phyloP scores from a whole-genome alignment of 1,140 invertebrate species.

The Gyrodactylus bullatarudis region DNA sequence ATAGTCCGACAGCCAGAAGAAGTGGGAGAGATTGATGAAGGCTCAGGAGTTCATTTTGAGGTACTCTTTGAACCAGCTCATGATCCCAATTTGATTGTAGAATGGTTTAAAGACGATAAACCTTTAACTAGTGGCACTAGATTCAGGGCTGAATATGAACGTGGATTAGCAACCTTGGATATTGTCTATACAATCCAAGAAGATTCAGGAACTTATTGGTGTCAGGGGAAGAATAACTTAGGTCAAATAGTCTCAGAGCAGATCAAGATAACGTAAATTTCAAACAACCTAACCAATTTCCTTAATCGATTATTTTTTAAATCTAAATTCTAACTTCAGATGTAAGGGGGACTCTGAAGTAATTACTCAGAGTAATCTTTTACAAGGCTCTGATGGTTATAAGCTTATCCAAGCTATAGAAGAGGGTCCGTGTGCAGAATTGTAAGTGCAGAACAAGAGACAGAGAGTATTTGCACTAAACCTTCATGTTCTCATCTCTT shows the following conservation, averaged over 20 bases:
- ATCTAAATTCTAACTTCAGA: not conserved
- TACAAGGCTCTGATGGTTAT: not conserved
- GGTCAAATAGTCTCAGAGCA: conserved; percentile 4
- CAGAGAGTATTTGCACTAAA: no score
- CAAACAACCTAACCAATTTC: not conserved
- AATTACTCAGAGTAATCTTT: not conserved
- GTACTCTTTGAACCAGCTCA: conserved; percentile 52
- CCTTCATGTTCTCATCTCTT: no score
- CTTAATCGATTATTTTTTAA: no score
- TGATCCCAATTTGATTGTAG: conserved; percentile 58
- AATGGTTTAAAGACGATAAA: conserved; percentile 84
- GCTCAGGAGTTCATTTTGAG: conserved; percentile 59
- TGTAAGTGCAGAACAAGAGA: conserved; percentile 24
- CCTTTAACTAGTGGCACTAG: conserved; percentile 45
- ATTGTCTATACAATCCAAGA: conserved; percentile 48
- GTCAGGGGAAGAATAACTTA: conserved; percentile 4
- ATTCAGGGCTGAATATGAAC: conserved; percentile 61
- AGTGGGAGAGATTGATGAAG: conserved; percentile 41
- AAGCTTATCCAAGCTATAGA: conserved; percentile 13
- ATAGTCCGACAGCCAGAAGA: not conserved
- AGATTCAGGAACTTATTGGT: conserved; percentile 54
- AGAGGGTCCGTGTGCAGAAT: conserved; percentile 12
- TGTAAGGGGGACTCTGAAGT: not conserved
- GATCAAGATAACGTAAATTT: conserved; percentile 2
- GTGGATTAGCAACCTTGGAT: conserved; percentile 64